Base-by-base conservation (phyloP, 2,888 invertebrate genomes). In the Mayetiola destructor region DNA sequence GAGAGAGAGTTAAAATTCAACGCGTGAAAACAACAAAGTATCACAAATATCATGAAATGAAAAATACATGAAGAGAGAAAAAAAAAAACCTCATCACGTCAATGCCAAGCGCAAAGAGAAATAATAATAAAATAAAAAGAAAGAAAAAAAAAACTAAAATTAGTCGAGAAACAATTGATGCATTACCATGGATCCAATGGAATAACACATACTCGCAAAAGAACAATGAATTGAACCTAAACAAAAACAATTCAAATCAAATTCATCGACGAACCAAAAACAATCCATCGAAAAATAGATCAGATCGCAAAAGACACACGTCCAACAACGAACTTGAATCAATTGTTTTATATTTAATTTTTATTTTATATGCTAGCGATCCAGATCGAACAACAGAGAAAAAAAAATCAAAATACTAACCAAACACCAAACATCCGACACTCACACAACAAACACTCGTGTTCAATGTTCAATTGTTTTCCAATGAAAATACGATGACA, bases 21-120 rank as follows among this genome's bases (percentile, higher is more conserved):
- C 48, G 48, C 48, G 48, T 48, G 48, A 48, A 48, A 48, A 48
- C 27, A 27, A 48, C 48, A 48, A 48, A 48, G 27, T 27, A 48
- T 48, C 27, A 16, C 14, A 27, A n/a, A n/a, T n/a, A n/a, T n/a
- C 48, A 27, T 4, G 29, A 21, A 5, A 10, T 8, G 14, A 36
- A 4, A 12, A 10, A 39, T 27, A 32, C 32, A 20, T 20, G 12
- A 21, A 40, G 21, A 40, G 21, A 20, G 8, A 14, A 3, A 40
- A 14, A 40, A 23, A 40, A 21, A n/a, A n/a, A n/a, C n/a, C n/a
- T n/a, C n/a, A n/a, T n/a, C n/a, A n/a, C n/a, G n/a, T n/a, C n/a
- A n/a, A n/a, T n/a, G n/a, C n/a, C n/a, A n/a, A n/a, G n/a, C n/a
- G n/a, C n/a, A n/a, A n/a, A 10, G 21, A 40, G 8, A 3, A 20